Evolutionary conservation across 2,797 vertebrate genomes (phyloP).

Genomic region (Esox masquinongy): DNA sequence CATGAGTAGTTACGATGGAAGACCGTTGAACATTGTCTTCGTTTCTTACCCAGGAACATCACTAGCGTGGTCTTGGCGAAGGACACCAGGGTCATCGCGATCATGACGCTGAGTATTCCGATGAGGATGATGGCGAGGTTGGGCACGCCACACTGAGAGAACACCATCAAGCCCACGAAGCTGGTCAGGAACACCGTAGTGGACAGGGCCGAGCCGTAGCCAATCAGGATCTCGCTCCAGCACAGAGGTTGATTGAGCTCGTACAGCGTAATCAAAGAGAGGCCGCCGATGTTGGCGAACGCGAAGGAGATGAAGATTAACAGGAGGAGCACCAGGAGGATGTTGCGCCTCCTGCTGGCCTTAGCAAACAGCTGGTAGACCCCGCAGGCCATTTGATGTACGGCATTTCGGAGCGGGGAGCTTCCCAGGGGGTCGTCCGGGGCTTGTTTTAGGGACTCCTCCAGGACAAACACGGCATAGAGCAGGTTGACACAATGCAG

Average conservation of each 20-base stretch:
- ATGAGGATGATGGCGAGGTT: constrained; percentile 80
- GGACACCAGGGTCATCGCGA: constrained; percentile 76
- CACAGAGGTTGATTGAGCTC: constrained; percentile 91
- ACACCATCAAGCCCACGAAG: constrained; percentile 81
- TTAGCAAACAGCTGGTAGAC: constrained; percentile 81
- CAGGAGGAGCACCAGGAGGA: constrained; percentile 77
- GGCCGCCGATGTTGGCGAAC: constrained; percentile 76
- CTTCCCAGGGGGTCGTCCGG: constrained; percentile 21
- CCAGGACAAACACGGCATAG: constrained; percentile 84
- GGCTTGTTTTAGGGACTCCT: constrained; percentile 70
- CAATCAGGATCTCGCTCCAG: constrained; percentile 92
- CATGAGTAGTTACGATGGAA: too few species aligned
- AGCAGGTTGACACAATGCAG: constrained; percentile 75
- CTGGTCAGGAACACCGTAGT: constrained; percentile 82
- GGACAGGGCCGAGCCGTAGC: constrained; percentile 86
- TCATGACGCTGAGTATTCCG: constrained; percentile 83
- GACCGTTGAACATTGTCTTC: background rate
- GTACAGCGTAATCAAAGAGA: constrained; percentile 81
- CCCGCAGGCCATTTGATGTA: constrained; percentile 74
- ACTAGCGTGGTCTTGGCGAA: constrained; percentile 87
- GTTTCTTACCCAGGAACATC: constrained; percentile 91
- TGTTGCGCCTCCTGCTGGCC: constrained; percentile 62
- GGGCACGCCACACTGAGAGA: constrained; percentile 81
- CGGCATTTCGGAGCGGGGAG: constrained; percentile 44
- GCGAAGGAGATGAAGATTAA: constrained; percentile 76